Base-by-base conservation (phyloP, 2,888 invertebrate species). In the Euproctis similis region DNA sequence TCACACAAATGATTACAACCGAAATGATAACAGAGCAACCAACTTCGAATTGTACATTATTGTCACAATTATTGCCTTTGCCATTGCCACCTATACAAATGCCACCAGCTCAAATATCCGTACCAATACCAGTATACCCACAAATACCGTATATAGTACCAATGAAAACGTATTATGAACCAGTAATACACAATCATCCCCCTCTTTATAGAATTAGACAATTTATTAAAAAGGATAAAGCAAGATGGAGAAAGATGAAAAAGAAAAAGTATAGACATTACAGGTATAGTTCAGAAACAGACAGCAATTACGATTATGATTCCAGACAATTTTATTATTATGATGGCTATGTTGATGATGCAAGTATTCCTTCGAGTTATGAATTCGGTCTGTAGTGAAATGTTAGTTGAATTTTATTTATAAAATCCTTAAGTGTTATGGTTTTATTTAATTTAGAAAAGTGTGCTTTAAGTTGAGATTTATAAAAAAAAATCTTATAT, bases 181-280 rank as follows among this genome's bases (percentile, higher is more conserved):
- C 66, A 0, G 75, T 80, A 2, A 37, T 53, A 2, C 81, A 78
- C 23, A 46, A 76, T 19, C 81, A 82, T 30, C 81, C 81, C 1
- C 67, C 76, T 0, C 20, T 65, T 1, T 21, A 53, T 7, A 36
- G 58, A 17, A 64, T 81, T 9, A 57, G 44, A 26, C 39, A 46
- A 21, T 44, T 72, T 42, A 61, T 32, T 50, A 39, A 34, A 53
- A 23, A 34, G 24, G 39, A 46, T 12, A 24, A 41, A 26, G 46
- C 31, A 20, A 34, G 39, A 29, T 44, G 47, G 41, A 32, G 42
- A 11, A 23, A 36, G 7, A 26, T 18, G 9, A 25, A 12, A n/a
- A 32, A 10, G 17, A 33, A 29, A 16, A 28, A 19, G n/a, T 20
- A 16, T 10, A 8, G 25, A 9, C 22, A 36, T 12, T 24, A 30